These are phyloP conservation scores for Cynopterus brachyotis DNA, from an alignment of 2,113 vertebrate species.

Conservation along the genomic window DNA sequence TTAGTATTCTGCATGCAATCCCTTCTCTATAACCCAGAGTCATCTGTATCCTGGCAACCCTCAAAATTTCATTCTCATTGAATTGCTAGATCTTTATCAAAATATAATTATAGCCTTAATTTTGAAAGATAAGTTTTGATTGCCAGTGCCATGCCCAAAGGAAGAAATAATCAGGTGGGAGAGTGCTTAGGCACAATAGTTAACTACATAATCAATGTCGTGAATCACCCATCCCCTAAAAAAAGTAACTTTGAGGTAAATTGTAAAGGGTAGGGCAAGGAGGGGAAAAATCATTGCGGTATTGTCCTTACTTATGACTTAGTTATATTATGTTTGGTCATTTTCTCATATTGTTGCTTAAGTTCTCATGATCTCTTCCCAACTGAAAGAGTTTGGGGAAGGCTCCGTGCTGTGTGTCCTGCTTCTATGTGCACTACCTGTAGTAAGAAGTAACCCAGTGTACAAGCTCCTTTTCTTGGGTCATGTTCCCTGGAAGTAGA, in stretches of 20 bases:
- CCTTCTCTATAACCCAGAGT: conserved; percentile 88
- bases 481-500: neutral
- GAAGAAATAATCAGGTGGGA: conserved; percentile 80
- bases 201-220: conserved; percentile 75
- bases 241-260: conserved; percentile 18
- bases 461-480: neutral
- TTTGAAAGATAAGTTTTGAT: conserved; percentile 89
- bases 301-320: neutral
- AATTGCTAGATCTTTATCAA: conserved; percentile 91
- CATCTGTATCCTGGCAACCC: conserved; percentile 93
- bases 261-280: conserved; percentile 24
- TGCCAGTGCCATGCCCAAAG: conserved; percentile 81
- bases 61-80: conserved; percentile 91
- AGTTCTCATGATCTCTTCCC: neutral
- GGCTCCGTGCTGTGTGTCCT: neutral
- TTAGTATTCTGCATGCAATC: conserved; percentile 89
- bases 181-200: conserved; percentile 71
- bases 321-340: neutral
- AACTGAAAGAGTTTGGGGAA: neutral
- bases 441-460: neutral
- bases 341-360: neutral
- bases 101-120: conserved; percentile 90
- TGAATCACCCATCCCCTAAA: conserved; percentile 56
- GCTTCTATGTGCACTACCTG: neutral
- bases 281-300: neutral